phyloP scores from a whole-genome alignment of 2,113 vertebrate genomes.

The Atrichornis clamosus region DNA sequence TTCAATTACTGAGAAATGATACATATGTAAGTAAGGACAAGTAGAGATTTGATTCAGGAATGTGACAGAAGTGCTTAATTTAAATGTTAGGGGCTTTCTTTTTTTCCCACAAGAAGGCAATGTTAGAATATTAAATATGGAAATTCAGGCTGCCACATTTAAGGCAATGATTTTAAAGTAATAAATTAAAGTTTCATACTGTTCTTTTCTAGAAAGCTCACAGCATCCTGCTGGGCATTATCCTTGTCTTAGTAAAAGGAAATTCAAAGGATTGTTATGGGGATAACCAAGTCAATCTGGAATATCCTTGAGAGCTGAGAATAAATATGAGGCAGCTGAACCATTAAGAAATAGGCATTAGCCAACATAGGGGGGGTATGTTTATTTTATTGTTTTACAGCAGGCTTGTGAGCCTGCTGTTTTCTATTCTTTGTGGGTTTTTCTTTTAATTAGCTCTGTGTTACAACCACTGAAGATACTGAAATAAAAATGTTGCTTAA shows the following conservation, averaged over 20 bases:
- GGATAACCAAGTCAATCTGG: not conserved
- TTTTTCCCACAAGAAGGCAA: not conserved
- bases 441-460: constrained; percentile 25
- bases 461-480: not conserved
- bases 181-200: not conserved
- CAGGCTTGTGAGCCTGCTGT: not conserved
- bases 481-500: not conserved
- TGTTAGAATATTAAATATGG: not conserved
- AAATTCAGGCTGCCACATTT: not conserved
- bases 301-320: not conserved
- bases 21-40: not conserved
- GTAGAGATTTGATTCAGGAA: not conserved
- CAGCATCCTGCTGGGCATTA: not conserved
- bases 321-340: constrained; percentile 3
- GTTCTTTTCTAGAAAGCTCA: not conserved
- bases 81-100: not conserved
- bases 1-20: not conserved
- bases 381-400: not conserved
- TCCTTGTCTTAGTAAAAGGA: not conserved
- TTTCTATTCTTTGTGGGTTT: not conserved
- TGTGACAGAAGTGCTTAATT: not conserved
- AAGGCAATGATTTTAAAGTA: not conserved
- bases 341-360: constrained; percentile 5
- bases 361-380: not conserved
- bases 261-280: not conserved